phyloP scores from a whole-genome alignment of 2,113 vertebrate species.

The Microcebus murinus region DNA sequence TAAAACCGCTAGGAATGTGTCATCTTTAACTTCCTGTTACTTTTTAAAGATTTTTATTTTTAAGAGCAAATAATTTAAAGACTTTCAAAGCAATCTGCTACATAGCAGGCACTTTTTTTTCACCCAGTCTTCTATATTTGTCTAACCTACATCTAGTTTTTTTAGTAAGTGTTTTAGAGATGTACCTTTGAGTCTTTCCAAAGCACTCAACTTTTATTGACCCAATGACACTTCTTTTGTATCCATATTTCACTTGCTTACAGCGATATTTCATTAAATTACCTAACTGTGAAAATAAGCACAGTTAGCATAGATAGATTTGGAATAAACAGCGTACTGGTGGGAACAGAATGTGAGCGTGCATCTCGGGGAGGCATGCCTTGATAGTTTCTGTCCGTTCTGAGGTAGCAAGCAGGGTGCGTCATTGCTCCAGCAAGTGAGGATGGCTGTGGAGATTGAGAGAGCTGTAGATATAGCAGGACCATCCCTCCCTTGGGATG shows the following conservation, averaged over 20 bases:
- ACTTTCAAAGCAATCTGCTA: neutral
- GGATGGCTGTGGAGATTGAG: neutral
- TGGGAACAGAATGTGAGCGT: neutral
- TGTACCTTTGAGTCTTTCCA: neutral
- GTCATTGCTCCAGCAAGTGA: neutral
- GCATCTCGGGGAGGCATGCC: neutral
- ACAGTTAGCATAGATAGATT: neutral
- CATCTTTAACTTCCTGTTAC: neutral
- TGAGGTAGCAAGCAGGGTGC: neutral
- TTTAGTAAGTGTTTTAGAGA: neutral
- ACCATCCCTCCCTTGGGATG: neutral
- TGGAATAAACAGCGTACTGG: neutral
- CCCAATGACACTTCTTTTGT: neutral
- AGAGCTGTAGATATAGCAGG: neutral
- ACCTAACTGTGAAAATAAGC: conserved; percentile 6
- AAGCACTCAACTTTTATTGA: neutral
- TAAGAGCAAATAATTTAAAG: neutral
- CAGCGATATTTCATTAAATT: conserved; percentile 31
- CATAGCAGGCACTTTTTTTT: neutral
- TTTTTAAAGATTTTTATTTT: neutral
- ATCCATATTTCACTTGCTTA: neutral
- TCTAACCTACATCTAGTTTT: neutral
- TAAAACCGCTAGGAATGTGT: neutral
- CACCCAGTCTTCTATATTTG: neutral
- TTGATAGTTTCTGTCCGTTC: neutral